Percentiles rank a stretch among this genome's conserved stretches.
Evolutionary conservation across 64 coral and sea anemone genomes (phyloP).

Genomic region (Cladopsammia gracilis): DNA sequence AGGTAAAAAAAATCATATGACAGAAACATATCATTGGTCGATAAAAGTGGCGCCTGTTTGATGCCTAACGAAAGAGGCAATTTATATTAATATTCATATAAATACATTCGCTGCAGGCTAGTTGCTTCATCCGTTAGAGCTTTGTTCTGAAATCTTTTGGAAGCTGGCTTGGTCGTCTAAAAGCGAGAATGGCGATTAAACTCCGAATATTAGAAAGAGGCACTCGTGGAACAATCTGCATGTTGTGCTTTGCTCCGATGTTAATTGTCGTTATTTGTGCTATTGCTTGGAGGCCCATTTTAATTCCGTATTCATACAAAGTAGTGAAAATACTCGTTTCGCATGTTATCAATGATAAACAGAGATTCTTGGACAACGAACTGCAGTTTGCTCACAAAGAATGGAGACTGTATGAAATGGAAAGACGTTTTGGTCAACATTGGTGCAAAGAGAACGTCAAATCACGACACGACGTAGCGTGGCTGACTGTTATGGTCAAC

Average conservation of each 20-base stretch:
- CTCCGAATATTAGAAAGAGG: not conserved
- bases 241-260: too few relatives aligned
- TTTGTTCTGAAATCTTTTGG: too few relatives aligned
- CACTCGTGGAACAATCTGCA: not conserved
- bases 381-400: slow-evolving; percentile 23
- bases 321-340: slow-evolving; percentile 13
- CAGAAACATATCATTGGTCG: too few relatives aligned
- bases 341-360: slow-evolving; percentile 6
- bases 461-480: slow-evolving; percentile 4
- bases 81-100: too few relatives aligned
- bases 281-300: slow-evolving; percentile 14
- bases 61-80: too few relatives aligned
- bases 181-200: too few relatives aligned
- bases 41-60: too few relatives aligned
- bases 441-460: slow-evolving; percentile 48
- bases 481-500: slow-evolving; percentile 72
- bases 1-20: too few relatives aligned
- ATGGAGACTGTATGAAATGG: slow-evolving; percentile 68
- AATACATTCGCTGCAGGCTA: too few relatives aligned
- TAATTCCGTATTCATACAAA: slow-evolving; percentile 36
- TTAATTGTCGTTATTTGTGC: not conserved
- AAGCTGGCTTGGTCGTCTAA: too few relatives aligned
- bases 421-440: slow-evolving; percentile 41
- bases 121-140: too few relatives aligned
- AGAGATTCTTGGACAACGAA: slow-evolving; percentile 48